phyloP scores from a whole-genome alignment of 2,113 vertebrate species.

The Nycticebus coucang region DNA sequence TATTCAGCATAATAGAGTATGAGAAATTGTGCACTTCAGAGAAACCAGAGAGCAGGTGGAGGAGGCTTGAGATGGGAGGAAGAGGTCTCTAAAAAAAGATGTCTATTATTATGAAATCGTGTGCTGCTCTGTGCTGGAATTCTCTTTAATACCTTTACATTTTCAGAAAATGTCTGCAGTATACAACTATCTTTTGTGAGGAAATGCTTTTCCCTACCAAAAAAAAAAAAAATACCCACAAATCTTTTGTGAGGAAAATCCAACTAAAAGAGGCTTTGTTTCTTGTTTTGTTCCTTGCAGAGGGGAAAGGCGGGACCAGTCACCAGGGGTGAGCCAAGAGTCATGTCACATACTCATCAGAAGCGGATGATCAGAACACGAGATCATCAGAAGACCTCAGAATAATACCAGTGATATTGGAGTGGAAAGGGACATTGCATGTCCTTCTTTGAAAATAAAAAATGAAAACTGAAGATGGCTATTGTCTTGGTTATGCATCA shows the following conservation, averaged over 20 bases:
- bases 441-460: neutral
- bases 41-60: neutral
- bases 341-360: neutral
- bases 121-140: neutral
- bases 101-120: neutral
- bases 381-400: too few relatives aligned
- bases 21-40: neutral
- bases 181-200: neutral
- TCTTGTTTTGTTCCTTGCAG: neutral
- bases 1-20: neutral
- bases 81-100: neutral
- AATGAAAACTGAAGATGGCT: neutral
- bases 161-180: neutral
- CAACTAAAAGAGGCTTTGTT: neutral
- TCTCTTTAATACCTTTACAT: neutral
- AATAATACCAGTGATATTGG: neutral
- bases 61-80: neutral
- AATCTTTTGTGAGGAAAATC: neutral
- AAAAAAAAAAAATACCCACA: neutral
- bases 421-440: neutral
- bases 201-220: neutral
- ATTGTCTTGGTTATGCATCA: neutral
- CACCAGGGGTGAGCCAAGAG: neutral
- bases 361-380: neutral
- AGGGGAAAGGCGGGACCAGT: neutral